Percentiles rank a stretch among this genome's conserved stretches.
These are phyloP conservation scores for Typhlichthys subterraneus DNA, from an alignment of 2,797 vertebrate genomes.

Conservation along the genomic window DNA sequence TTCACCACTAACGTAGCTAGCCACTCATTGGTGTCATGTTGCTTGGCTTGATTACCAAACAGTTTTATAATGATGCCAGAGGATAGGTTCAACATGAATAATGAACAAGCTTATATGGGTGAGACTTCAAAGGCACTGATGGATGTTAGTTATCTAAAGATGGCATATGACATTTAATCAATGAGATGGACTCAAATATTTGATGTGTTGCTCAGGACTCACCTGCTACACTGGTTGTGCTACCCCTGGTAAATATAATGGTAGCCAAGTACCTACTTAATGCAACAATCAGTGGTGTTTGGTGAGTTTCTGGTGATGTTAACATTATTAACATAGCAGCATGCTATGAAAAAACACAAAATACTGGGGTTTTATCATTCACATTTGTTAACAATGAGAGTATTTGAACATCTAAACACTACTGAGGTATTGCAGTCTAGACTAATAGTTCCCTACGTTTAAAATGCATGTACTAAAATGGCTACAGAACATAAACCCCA, in stretches of 20 bases:
- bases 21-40: constrained; percentile 26
- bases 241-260: background rate
- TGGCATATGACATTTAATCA: constrained; percentile 25
- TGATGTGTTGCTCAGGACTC: constrained; percentile 5
- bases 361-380: no score
- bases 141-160: constrained; percentile 38
- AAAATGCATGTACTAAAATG: no score
- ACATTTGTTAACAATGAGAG: no score
- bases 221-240: background rate
- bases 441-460: no score
- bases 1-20: constrained; percentile 24
- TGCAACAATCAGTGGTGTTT: constrained; percentile 14
- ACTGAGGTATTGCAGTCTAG: no score
- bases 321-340: constrained; percentile 31
- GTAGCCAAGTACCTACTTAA: background rate
- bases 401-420: no score
- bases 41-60: constrained; percentile 51
- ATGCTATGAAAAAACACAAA: background rate
- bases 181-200: constrained; percentile 49
- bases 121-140: constrained; percentile 21
- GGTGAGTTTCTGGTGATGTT: constrained; percentile 33
- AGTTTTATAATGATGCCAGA: constrained; percentile 20
- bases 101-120: constrained; percentile 43
- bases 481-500: no score
- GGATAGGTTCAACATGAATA: constrained; percentile 42